Base-by-base conservation (phyloP, 2,113 vertebrate species). In the Callipepla californica region DNA sequence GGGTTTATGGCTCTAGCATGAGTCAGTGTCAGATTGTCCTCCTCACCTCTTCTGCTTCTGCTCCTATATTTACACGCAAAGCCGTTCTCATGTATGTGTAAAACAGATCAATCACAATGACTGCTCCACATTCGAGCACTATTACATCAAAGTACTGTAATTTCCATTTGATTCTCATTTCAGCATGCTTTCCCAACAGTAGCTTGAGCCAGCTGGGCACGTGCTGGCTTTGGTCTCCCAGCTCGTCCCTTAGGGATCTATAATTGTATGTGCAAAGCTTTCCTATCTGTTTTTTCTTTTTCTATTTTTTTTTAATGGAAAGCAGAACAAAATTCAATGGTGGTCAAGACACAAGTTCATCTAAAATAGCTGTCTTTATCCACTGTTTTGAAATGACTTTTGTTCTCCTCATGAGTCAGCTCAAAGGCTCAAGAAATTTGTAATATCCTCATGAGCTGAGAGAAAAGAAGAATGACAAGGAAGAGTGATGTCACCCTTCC, bases 91-190 rank as follows among this genome's bases (percentile, higher is more conserved):
- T 63, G 1, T 20, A 40, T n/a, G 14, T 25, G 26, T 32, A 73
- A 69, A 70, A 13, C 12, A 72, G 45, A 75, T 34, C 68, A 87
- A 13, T 80, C 32, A 40, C 50, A 47, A 51, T 42, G 50, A 25
- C 25, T 57, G 9, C 44, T 87, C 20, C 34, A 23, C n/a, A 11
- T 70, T 58, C 62, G 74, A 92, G 47, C 3, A 4, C 32, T 44
- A 5, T 50, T 75, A 23, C 61, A 61, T 55, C 51, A 83, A 25
- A 74, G 32, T 70, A 63, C 25, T 74, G 13, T 70, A 25, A 74
- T 77, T 93, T 83, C 76, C 53, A 78, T 30, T 89, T 55, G 25
- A 74, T 83, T 87, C 63, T 87, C 11, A 28, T 87, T 93, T 70
- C 47, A 70, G 18, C 1, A 0, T 51, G 25, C 55, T 89, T 91